phyloP scores from a whole-genome alignment of 2,797 vertebrate species.

The Mallotus villosus region DNA sequence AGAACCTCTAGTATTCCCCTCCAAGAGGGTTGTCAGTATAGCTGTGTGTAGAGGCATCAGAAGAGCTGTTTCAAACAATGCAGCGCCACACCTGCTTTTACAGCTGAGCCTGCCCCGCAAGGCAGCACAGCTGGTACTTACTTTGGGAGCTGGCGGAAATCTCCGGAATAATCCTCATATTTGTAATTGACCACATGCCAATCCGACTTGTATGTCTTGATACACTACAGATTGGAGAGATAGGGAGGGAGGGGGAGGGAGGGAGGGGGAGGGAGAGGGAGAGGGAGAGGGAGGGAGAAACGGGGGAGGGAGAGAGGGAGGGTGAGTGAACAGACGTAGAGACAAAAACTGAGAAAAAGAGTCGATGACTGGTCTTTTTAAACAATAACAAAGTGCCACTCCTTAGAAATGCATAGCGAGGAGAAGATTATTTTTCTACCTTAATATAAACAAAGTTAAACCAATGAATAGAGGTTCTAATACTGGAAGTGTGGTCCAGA shows the following conservation, averaged over 20 bases:
- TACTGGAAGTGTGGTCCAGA: not conserved
- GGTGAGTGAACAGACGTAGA: not conserved
- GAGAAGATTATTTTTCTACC: slow-evolving; percentile 25
- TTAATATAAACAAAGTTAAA: not conserved
- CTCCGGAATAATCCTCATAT: slow-evolving; percentile 95
- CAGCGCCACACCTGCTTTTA: slow-evolving; percentile 10
- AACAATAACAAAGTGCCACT: slow-evolving; percentile 13
- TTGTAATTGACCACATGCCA: slow-evolving; percentile 96
- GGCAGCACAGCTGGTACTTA: slow-evolving; percentile 64
- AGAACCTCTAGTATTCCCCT: too few relatives aligned
- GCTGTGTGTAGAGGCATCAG: not conserved
- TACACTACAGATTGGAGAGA: slow-evolving; percentile 77
- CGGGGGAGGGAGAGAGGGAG: not conserved
- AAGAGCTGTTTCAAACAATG: not conserved
- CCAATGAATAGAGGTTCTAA: not conserved
- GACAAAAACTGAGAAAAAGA: not conserved
- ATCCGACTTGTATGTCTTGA: slow-evolving; percentile 97
- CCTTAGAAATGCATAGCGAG: not conserved
- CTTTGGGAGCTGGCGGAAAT: slow-evolving; percentile 95
- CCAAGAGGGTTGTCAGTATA: slow-evolving; percentile 5
- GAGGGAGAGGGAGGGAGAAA: not conserved
- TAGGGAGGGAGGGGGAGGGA: not conserved
- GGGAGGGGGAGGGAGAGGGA: not conserved
- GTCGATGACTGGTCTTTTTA: not conserved
- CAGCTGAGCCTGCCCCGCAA: not conserved